These are phyloP conservation scores for Lipotes vexillifer DNA, from an alignment of 2,113 vertebrate genomes.

Conservation along the genomic window DNA sequence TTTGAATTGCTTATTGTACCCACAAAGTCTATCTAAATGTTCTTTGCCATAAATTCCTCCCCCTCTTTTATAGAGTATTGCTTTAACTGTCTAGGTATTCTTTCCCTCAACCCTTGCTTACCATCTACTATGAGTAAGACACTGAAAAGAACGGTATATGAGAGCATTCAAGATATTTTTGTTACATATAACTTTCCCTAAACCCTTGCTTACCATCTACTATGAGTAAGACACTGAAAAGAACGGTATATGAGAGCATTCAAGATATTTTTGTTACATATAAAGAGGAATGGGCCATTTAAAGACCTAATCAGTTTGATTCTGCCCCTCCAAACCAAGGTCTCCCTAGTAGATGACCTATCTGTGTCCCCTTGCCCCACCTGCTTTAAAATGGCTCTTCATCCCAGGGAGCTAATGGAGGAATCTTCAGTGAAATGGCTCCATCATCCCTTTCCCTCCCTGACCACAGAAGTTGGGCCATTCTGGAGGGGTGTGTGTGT, in stretches of 20 bases:
- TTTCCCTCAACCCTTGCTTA: background rate
- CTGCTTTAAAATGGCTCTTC: background rate
- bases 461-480: background rate
- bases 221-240: background rate
- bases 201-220: background rate
- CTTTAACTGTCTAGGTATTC: background rate
- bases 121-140: background rate
- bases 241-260: background rate
- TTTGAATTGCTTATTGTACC: background rate
- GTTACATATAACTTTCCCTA: background rate
- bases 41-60: background rate
- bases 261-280: background rate
- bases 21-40: background rate
- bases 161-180: background rate
- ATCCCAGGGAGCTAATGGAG: background rate
- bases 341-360: background rate
- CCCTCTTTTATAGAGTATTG: background rate
- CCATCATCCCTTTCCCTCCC: background rate
- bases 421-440: background rate
- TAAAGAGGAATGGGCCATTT: background rate
- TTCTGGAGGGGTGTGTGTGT: background rate
- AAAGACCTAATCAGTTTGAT: background rate
- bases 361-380: background rate
- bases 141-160: background rate
- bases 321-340: background rate